These are phyloP conservation scores for Xiphophorus maculatus DNA, from an alignment of 2,113 vertebrate species.

Conservation along the genomic window DNA sequence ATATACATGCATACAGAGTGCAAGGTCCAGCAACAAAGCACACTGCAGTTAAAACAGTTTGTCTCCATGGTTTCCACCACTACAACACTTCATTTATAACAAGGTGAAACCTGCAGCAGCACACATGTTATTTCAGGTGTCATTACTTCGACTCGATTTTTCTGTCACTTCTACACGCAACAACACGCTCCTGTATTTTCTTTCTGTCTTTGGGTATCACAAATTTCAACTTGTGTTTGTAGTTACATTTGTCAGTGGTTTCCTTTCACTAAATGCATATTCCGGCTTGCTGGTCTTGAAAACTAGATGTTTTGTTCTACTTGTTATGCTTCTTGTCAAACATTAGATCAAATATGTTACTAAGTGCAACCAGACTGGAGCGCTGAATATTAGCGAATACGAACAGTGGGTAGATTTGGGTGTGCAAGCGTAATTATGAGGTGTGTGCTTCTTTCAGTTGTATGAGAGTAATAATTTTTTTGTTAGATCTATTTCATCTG, in stretches of 20 bases:
- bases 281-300: conserved; percentile 22
- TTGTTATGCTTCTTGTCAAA: background rate
- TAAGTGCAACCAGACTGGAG: background rate
- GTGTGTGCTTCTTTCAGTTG: background rate
- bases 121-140: conserved; percentile 1
- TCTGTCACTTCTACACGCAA: background rate
- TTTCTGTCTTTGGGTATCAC: background rate
- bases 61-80: background rate
- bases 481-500: background rate
- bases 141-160: background rate
- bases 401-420: background rate
- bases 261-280: background rate
- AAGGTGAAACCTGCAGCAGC: background rate
- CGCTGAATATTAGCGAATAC: background rate
- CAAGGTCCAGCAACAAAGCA: background rate
- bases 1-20: background rate
- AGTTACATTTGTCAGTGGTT: background rate
- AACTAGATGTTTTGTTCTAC: conserved; percentile 7
- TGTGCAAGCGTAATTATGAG: background rate
- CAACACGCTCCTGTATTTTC: background rate
- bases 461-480: background rate
- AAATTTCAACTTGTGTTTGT: background rate
- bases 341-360: background rate
- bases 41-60: no score
- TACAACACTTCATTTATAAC: background rate